Base-by-base conservation (phyloP, 2,888 invertebrate genomes). In the Calephelis perditalis region DNA sequence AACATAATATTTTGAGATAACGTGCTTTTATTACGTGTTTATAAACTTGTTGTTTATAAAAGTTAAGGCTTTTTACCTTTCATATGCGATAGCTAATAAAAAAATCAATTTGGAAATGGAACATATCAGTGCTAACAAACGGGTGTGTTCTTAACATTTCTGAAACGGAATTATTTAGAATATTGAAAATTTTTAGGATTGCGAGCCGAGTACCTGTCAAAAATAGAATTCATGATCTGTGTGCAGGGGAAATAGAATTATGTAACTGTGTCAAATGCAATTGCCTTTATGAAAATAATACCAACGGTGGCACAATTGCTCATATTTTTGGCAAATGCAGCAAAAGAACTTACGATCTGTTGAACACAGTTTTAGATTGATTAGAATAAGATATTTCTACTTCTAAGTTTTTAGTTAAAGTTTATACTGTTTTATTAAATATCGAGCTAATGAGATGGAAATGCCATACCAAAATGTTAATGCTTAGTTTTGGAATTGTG, bases 181-280 rank as follows among this genome's bases (percentile, higher is more conserved):
- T 52, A 52, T 26, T 52, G 9, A 52, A 52, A 52, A 52, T 52
- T 26, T 52, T 35, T 52, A 52, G 5, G 11, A 52, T 35, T 52
- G 52, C 52, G 52, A 52, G 52, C 52, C 35, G 26, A 35, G 52
- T 52, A 52, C 52, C 52, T 35, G 52, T 52, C 52, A 35, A 52
- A 40, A 52, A 52, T 52, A 52, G 15, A 52, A 5, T 10, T 26
- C 10, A 2, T 52, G 10, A 26, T 52, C 11, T 52, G 49, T 52
- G 35, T 26, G 49, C 12, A 35, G 35, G 0, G 35, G 9, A 5
- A 35, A 10, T 49, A 52, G 0, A 52, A 11, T 10, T 52, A 35
- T 52, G 52, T 4, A 26, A 35, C 11, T 35, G 7, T 11, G 10
- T 7, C 35, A 15, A 49, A 49, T 40, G 40, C 40, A 40, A 40